These are phyloP conservation scores for Pachymerium ferrugineum DNA, from an alignment of 2,888 invertebrate genomes.

Conservation along the genomic window DNA sequence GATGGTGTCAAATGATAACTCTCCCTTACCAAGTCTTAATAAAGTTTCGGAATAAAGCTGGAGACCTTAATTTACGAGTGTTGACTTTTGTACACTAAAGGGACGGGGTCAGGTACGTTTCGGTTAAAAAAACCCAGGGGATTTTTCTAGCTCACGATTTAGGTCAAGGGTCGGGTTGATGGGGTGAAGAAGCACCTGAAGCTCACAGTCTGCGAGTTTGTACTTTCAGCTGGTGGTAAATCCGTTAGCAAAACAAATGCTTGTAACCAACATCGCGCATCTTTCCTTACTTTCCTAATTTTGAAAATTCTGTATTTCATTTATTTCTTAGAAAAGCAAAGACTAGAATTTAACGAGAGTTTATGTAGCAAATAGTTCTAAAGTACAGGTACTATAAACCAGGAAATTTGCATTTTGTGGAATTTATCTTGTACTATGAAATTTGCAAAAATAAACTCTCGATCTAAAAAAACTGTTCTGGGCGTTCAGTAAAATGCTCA, in stretches of 20 bases:
- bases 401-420: too few species aligned
- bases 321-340: too few species aligned
- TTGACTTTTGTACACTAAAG: not conserved
- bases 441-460: too few species aligned
- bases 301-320: too few species aligned
- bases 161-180: conserved; percentile 20
- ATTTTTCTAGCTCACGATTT: conserved; percentile 18
- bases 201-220: not conserved
- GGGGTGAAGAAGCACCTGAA: conserved; percentile 20
- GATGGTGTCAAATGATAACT: conserved; percentile 19
- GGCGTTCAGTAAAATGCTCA: too few species aligned
- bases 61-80: not conserved
- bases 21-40: not conserved
- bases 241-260: conserved; percentile 17
- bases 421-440: too few species aligned
- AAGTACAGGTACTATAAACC: too few species aligned
- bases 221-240: conserved; percentile 21
- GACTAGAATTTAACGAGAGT: too few species aligned
- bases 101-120: too few species aligned
- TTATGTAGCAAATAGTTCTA: too few species aligned
- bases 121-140: conserved; percentile 14
- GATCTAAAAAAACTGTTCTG: too few species aligned
- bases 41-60: not conserved
- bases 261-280: conserved; percentile 17
- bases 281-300: too few species aligned